Evolutionary conservation across 2,797 vertebrate genomes (phyloP).

Genomic region (Nyctibius grandis): DNA sequence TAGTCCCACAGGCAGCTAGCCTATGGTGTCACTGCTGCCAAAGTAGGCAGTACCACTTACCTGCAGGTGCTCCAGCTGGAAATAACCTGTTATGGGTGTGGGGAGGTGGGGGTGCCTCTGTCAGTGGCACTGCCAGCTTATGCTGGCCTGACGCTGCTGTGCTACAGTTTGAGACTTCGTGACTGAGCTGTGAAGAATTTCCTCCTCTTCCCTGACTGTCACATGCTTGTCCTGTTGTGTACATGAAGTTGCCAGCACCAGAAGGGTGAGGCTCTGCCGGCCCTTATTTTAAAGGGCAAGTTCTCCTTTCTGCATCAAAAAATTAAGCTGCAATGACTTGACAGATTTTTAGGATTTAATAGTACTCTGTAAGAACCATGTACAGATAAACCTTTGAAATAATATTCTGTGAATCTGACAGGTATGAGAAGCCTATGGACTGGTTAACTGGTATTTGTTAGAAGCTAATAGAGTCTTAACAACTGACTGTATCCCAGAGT

Average conservation of each 20-base stretch:
- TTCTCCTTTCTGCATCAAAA: not conserved
- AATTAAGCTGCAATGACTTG: not conserved
- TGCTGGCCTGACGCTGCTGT: not conserved
- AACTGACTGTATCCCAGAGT: not conserved
- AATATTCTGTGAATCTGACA: not conserved
- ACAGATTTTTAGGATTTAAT: not conserved
- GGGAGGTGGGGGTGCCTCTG: not conserved
- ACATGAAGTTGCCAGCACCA: not conserved
- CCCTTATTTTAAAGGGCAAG: not conserved
- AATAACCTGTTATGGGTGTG: not conserved
- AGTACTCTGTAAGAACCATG: not conserved
- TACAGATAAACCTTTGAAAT: not conserved
- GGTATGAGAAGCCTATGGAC: not conserved
- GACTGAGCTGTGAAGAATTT: not conserved
- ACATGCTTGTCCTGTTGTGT: not conserved
- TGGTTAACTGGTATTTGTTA: not conserved
- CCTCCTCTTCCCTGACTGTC: not conserved
- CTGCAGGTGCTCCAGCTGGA: not conserved
- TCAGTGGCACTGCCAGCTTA: not conserved
- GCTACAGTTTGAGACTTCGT: not conserved
- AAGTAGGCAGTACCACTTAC: not conserved
- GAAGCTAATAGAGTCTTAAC: not conserved
- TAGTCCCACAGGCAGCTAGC: not conserved
- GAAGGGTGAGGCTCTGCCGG: not conserved
- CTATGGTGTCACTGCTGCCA: not conserved